Conservation (phyloP, 30 jellyfish, hydroid and myxozoan genomes). For the Cassiopea andromeda region DNA sequence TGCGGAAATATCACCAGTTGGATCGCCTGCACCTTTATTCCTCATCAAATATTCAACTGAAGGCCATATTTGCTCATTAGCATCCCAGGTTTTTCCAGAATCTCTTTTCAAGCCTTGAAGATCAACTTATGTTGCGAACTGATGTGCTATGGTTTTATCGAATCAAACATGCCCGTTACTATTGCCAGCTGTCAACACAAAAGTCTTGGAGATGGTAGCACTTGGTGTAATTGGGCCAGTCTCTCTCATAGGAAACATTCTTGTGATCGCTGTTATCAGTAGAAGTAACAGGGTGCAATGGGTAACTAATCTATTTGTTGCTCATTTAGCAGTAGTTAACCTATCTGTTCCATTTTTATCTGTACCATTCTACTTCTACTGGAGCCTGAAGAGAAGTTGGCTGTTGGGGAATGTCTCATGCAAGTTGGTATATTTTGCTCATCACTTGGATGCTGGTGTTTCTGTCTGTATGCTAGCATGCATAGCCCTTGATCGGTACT, state of each 20-base stretch:
- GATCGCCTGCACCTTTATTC: neutral
- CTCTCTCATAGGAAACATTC: conserved; percentile 70
- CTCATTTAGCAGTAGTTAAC: conserved; percentile 79
- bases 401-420: conserved; percentile 55
- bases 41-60: neutral
- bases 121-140: neutral
- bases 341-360: conserved; percentile 68
- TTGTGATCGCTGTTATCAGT: conserved; percentile 77
- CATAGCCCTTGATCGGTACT: conserved; percentile 84
- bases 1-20: neutral
- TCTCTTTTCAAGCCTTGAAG: neutral
- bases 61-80: neutral
- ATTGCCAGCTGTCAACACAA: conserved; percentile 9
- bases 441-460: conserved; percentile 61
- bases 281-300: conserved; percentile 85
- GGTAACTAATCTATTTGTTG: conserved; percentile 86
- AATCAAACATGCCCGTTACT: conserved; percentile 36
- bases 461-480: conserved; percentile 86
- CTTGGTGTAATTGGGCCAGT: conserved; percentile 39
- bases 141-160: conserved; percentile 39
- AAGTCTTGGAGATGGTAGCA: conserved; percentile 41
- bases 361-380: conserved; percentile 75
- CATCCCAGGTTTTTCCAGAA: neutral
- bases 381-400: conserved; percentile 57
- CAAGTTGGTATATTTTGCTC: conserved; percentile 75